phyloP scores from a whole-genome alignment of 2,888 invertebrate genomes.

The Eupithecia inturbata region DNA sequence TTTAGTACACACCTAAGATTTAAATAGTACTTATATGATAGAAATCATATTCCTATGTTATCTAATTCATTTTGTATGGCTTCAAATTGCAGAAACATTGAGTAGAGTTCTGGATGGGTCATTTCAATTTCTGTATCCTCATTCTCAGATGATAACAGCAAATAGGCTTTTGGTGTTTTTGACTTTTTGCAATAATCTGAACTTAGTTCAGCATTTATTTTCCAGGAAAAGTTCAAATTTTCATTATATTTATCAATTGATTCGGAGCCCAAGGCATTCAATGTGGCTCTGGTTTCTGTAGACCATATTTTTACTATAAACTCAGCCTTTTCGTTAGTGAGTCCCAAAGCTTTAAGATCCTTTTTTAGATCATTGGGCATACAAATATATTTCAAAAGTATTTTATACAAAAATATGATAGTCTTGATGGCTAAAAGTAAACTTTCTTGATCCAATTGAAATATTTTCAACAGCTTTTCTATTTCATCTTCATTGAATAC shows the following conservation, averaged over 20 bases:
- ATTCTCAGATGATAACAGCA: constrained; percentile 55
- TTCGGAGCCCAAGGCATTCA: constrained; percentile 63
- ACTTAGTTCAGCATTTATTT: constrained; percentile 75
- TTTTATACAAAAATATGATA: constrained; percentile 68
- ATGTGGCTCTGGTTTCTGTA: constrained; percentile 65
- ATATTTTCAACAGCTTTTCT: constrained; percentile 70
- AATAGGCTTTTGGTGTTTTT: constrained; percentile 73
- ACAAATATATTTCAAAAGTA: constrained; percentile 71
- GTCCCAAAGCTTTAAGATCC: constrained; percentile 65
- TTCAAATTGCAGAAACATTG: constrained; percentile 75
- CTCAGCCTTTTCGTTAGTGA: constrained; percentile 68
- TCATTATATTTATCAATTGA: constrained; percentile 53
- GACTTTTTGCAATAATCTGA: constrained; percentile 72
- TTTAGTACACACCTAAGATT: not conserved
- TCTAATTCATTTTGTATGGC: constrained; percentile 77
- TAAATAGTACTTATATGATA: no score
- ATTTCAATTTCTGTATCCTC: constrained; percentile 68
- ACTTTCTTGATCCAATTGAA: constrained; percentile 64
- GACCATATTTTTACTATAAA: constrained; percentile 74
- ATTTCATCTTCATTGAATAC: constrained; percentile 73
- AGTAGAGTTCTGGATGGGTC: constrained; percentile 72
- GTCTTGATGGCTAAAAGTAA: constrained; percentile 69
- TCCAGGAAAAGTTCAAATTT: constrained; percentile 66
- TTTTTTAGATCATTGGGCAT: constrained; percentile 72
- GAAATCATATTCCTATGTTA: constrained; percentile 56